These are phyloP conservation scores for Scomberomorus guttatus DNA, from an alignment of 2,797 vertebrate genomes.

Conservation along the genomic window DNA sequence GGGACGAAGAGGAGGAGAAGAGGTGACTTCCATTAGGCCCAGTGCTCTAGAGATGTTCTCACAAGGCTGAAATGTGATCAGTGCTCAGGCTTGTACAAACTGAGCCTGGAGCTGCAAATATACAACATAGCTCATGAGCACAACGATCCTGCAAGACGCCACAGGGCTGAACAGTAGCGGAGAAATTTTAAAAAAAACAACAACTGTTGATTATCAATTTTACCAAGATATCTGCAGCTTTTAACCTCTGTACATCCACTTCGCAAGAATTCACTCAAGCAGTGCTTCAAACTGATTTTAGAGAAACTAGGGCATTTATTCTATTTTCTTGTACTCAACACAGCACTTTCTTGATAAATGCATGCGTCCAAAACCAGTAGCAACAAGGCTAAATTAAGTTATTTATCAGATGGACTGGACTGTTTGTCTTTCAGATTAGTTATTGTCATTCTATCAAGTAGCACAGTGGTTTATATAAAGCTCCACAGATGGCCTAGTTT, in stretches of 20 bases:
- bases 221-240: conserved; percentile 16
- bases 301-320: conserved; percentile 7
- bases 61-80: conserved; percentile 79
- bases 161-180: background rate
- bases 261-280: background rate
- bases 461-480: background rate
- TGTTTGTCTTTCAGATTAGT: background rate
- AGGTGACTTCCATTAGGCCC: conserved; percentile 74
- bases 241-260: background rate
- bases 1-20: conserved; percentile 48
- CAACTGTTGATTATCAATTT: conserved; percentile 18
- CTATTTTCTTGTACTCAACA: background rate
- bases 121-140: conserved; percentile 33
- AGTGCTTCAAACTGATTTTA: background rate
- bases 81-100: conserved; percentile 44
- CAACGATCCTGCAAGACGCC: conserved; percentile 22
- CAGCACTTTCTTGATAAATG: background rate
- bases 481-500: conserved; percentile 1
- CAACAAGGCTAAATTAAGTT: background rate
- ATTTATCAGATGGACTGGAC: background rate
- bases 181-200: background rate
- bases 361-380: background rate
- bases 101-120: conserved; percentile 42
- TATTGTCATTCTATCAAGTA: background rate
- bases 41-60: conserved; percentile 69